phyloP scores from a whole-genome alignment of 2,888 invertebrate species.

The Amphimallon solstitiale region DNA sequence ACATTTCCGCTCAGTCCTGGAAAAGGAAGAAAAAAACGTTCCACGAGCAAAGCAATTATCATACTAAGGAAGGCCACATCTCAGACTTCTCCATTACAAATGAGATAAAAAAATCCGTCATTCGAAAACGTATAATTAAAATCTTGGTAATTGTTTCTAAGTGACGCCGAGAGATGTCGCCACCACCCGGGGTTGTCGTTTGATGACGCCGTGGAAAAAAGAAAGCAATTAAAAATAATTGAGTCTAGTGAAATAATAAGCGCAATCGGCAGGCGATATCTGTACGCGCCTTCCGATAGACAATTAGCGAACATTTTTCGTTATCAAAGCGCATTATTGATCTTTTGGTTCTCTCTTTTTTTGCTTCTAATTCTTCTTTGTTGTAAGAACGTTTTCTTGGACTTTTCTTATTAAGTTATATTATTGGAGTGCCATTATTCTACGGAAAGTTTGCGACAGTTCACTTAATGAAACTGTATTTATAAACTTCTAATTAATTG shows the following conservation, averaged over 20 bases:
- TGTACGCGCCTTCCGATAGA: no score
- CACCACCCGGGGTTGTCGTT: background rate
- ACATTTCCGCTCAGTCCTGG: background rate
- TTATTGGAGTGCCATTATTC: no score
- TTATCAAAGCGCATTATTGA: no score
- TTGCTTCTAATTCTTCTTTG: no score
- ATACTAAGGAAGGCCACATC: background rate
- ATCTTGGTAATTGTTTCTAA: slow-evolving; percentile 39
- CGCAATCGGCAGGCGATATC: slow-evolving; percentile 36
- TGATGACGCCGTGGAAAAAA: slow-evolving; percentile 7
- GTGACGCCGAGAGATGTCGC: background rate
- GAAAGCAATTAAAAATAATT: slow-evolving; percentile 49
- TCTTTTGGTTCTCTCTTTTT: no score
- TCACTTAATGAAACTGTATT: no score
- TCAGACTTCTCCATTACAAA: slow-evolving; percentile 1
- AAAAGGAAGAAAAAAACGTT: background rate
- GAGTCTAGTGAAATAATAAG: slow-evolving; percentile 47
- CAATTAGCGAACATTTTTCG: no score
- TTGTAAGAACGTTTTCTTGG: no score
- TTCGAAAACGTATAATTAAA: slow-evolving; percentile 35
- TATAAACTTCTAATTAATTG: no score
- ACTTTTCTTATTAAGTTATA: no score
- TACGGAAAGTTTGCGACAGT: no score
- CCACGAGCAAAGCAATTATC: slow-evolving; percentile 21
- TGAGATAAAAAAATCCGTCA: slow-evolving; percentile 28